These are phyloP conservation scores for Mastigias papua DNA, from an alignment of 30 jellyfish, hydroid and myxozoan species.

Conservation along the genomic window DNA sequence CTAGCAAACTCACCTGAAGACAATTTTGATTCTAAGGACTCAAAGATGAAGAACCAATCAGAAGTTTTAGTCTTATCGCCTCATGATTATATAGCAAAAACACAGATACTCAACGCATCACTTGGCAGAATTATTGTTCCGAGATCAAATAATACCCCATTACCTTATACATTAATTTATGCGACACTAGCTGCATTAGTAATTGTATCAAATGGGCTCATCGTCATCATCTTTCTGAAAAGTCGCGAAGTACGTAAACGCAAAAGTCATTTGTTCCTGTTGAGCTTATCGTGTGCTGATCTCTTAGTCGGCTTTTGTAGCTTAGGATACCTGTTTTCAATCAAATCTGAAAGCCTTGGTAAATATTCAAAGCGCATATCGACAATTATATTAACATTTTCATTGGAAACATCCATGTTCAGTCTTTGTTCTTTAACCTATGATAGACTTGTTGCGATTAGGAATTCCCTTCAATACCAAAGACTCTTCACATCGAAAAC, in stretches of 20 bases:
- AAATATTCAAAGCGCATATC: conserved; percentile 35
- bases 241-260: conserved; percentile 57
- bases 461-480: conserved; percentile 60
- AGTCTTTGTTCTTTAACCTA: conserved; percentile 71
- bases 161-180: conserved; percentile 26
- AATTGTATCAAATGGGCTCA: conserved; percentile 44
- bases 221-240: conserved; percentile 31
- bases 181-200: conserved; percentile 40
- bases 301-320: conserved; percentile 72
- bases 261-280: conserved; percentile 56
- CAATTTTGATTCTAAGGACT: too few species aligned
- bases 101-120: conserved; percentile 2
- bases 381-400: conserved; percentile 60
- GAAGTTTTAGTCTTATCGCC: neutral
- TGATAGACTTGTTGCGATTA: conserved; percentile 70
- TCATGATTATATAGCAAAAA: neutral
- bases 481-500: conserved; percentile 48
- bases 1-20: too few species aligned
- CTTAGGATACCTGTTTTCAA: conserved; percentile 32
- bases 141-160: conserved; percentile 33
- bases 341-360: conserved; percentile 18
- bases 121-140: conserved; percentile 34
- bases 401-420: conserved; percentile 75
- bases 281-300: conserved; percentile 74
- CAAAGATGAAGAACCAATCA: neutral